These are phyloP conservation scores for Oostethus manadensis DNA, from an alignment of 2,113 vertebrate species.

Conservation along the genomic window DNA sequence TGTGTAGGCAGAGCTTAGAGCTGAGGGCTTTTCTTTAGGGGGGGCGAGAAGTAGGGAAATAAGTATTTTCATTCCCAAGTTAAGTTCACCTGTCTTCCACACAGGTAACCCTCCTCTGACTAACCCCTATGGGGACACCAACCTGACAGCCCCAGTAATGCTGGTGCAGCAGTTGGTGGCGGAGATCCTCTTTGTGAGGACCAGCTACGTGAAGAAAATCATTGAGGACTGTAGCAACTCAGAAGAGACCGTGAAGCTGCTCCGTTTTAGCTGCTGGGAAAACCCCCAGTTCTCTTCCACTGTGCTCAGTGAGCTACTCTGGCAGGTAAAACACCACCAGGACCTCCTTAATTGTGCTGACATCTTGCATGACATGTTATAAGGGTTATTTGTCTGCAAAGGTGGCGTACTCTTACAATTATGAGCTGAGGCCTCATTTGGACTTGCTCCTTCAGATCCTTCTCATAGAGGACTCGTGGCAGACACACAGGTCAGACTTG, in stretches of 20 bases:
- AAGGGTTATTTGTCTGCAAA: conserved; percentile 37
- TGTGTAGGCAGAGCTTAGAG: conserved; percentile 53
- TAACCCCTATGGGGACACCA: conserved; percentile 95
- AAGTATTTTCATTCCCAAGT: background rate
- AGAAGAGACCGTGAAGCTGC: conserved; percentile 95
- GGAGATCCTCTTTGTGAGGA: conserved; percentile 96
- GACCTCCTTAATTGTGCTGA: background rate
- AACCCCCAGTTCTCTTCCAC: conserved; percentile 99
- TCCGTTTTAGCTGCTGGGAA: conserved; percentile 99
- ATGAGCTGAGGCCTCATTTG: conserved; percentile 96
- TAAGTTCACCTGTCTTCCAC: background rate
- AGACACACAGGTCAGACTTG: conserved; percentile 90
- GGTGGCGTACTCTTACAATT: conserved; percentile 98
- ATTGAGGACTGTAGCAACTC: conserved; percentile 99
- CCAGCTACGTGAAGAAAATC: conserved; percentile 99
- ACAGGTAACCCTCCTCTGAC: conserved; percentile 94
- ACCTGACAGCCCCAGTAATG: conserved; percentile 94
- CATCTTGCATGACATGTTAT: background rate
- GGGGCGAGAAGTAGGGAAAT: too few species aligned
- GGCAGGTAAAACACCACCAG: conserved; percentile 80
- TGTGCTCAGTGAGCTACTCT: conserved; percentile 96
- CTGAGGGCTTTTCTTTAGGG: conserved; percentile 68
- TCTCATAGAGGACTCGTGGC: conserved; percentile 98
- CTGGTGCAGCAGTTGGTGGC: conserved; percentile 94
- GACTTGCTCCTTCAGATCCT: conserved; percentile 97